Base-by-base conservation (phyloP, 1,140 invertebrate species). In the Microvelia longipes region DNA sequence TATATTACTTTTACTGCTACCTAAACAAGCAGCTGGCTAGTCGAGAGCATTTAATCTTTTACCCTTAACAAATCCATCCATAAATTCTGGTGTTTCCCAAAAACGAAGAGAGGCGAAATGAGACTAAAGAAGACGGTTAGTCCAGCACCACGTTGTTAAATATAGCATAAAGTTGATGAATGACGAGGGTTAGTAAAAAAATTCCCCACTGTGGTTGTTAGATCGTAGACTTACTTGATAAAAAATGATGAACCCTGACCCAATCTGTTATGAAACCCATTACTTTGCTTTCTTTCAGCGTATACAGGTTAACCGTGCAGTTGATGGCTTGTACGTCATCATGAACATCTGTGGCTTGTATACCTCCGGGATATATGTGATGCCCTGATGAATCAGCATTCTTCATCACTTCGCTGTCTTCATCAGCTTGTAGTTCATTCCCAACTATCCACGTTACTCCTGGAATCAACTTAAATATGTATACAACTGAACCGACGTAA, bases 251-350 rank as follows among this genome's bases (percentile, higher is more conserved):
- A 29, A 85, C 83, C 75, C 80, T 82, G 77, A 87, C 86, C 85
- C 86, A 87, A 71, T 87, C 85, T 61, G 83, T 84, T 71, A 87
- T 77, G 76, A 87, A 85, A 70, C 85, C 85, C 73, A 86, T 81
- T 71, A 84, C 79, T 66, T 79, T 75, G 68, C 79, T 79, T 72
- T 81, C 79, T 73, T 81, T 78, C 35, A 80, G 78, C 35, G 80
- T 75, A 68, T 79, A 76, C 69, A 79, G 76, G 70, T 80, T 79
- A 74, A 81, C 74, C 27, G 81, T 82, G 71, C 82, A 82, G 78
- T 83, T 83, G 72, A 78, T 77, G 68, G 35, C 14, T 28, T 67
- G 14, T 27, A 64, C 14, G 63, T 26, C 2, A 64, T 29, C 11
- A 30, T 30, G 19, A 28, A 2, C 1, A 28, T 27, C 15, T 24